Conservation (phyloP, 2,888 invertebrate species). For the Blastobasis adustella region DNA sequence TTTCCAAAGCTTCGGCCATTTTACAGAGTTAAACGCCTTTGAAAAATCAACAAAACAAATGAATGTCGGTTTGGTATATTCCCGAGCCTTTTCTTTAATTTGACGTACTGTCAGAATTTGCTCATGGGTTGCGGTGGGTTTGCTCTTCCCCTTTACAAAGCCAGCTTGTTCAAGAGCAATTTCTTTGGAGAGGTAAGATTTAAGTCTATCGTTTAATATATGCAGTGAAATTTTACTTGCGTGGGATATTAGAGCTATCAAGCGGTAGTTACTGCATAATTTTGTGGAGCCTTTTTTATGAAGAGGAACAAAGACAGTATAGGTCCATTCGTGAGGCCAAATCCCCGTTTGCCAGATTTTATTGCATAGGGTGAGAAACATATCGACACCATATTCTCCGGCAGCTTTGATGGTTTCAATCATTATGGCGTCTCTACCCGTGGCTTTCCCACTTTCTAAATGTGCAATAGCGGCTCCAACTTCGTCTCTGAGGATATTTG, state of each 20-base stretch:
- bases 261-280: conserved; percentile 13
- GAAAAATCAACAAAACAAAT: conserved; percentile 10
- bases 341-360: conserved; percentile 9
- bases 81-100: conserved; percentile 6
- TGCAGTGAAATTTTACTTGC: conserved; percentile 12
- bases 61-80: conserved; percentile 11
- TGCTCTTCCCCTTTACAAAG: conserved; percentile 14
- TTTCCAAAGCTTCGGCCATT: no score
- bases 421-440: neutral
- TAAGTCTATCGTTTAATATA: conserved; percentile 9
- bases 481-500: neutral
- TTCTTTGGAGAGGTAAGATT: conserved; percentile 6
- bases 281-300: conserved; percentile 17
- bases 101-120: conserved; percentile 11
- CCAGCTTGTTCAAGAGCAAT: conserved; percentile 11
- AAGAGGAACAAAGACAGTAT: conserved; percentile 11
- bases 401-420: neutral
- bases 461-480: conserved; percentile 1
- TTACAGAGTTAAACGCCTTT: no score
- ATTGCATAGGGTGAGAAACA: conserved; percentile 6
- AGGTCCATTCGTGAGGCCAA: conserved; percentile 15
- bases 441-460: conserved; percentile 1
- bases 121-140: no score
- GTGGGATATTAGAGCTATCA: conserved; percentile 13
- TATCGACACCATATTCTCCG: conserved; percentile 6